Conservation (phyloP, 2,888 invertebrate species). For the Chrysina gloriosa region DNA sequence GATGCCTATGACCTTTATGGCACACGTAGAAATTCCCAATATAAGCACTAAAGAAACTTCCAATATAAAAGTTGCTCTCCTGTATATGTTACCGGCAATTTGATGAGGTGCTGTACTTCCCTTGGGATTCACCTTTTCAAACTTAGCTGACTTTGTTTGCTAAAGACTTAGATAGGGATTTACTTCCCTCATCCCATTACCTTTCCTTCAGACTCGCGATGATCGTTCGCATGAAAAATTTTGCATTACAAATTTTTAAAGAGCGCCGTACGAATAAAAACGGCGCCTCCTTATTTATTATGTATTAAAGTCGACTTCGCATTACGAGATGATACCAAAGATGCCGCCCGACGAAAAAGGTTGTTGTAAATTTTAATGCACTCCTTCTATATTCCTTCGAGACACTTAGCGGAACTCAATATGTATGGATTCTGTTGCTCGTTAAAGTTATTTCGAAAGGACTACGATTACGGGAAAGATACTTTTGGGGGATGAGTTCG, state of each 20-base stretch:
- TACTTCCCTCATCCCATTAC: not conserved
- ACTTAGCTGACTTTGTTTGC: too few species aligned
- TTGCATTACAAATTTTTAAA: slow-evolving; percentile 27
- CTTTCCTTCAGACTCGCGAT: not conserved
- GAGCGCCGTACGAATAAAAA: slow-evolving; percentile 11
- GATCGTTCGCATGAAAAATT: not conserved
- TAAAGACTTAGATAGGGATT: too few species aligned
- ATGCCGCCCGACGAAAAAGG: not conserved
- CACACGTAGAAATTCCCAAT: too few species aligned
- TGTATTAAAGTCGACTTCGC: slow-evolving; percentile 15
- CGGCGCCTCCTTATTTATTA: slow-evolving; percentile 18
- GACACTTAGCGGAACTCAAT: not conserved
- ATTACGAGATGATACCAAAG: not conserved
- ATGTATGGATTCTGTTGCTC: not conserved
- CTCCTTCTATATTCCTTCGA: slow-evolving; percentile 5
- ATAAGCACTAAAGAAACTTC: too few species aligned
- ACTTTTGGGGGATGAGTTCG: not conserved
- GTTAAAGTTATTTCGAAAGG: not conserved
- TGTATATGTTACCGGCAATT: too few species aligned
- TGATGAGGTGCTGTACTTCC: too few species aligned
- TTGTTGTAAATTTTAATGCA: not conserved
- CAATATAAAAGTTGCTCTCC: too few species aligned
- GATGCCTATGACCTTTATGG: too few species aligned
- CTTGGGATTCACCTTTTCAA: too few species aligned
- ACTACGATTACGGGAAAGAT: not conserved